Conservation (phyloP, 37 sponge, comb jelly and placozoan species). For the Ephydatia muelleri region DNA sequence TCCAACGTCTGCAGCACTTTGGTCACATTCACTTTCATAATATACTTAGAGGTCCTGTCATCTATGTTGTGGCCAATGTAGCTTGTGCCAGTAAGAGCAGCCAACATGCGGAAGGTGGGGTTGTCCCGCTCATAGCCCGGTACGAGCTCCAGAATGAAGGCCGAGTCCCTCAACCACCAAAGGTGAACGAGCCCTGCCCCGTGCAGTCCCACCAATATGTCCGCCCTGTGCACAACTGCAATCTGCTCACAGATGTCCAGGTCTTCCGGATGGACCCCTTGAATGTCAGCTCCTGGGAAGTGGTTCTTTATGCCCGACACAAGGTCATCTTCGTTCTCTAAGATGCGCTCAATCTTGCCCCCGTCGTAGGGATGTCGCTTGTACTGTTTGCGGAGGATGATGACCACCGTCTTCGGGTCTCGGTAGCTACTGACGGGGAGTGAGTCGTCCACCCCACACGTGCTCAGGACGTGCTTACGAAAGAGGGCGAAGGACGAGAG, state of each 20-base stretch:
- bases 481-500: constrained; percentile 39
- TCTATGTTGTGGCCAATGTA: constrained; percentile 21
- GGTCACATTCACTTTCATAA: neutral
- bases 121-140: constrained; percentile 35
- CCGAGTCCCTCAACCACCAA: constrained; percentile 70
- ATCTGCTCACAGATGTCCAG: constrained; percentile 67
- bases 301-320: constrained; percentile 1
- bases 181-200: constrained; percentile 80
- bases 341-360: constrained; percentile 35
- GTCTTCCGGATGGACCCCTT: constrained; percentile 43
- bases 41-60: neutral
- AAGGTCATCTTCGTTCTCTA: constrained; percentile 58
- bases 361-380: constrained; percentile 28
- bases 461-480: constrained; percentile 46
- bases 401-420: constrained; percentile 14
- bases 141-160: constrained; percentile 62
- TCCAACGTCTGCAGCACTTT: neutral
- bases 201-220: constrained; percentile 69
- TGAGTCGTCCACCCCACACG: constrained; percentile 54
- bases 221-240: constrained; percentile 30
- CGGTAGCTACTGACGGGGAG: neutral
- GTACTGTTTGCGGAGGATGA: constrained; percentile 63
- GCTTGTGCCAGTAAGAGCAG: constrained; percentile 45
- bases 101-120: constrained; percentile 62
- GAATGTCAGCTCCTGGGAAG: constrained; percentile 36